Evolutionary conservation across 2,797 vertebrate genomes (phyloP).

Genomic region (Melanotaenia trifasciata): DNA sequence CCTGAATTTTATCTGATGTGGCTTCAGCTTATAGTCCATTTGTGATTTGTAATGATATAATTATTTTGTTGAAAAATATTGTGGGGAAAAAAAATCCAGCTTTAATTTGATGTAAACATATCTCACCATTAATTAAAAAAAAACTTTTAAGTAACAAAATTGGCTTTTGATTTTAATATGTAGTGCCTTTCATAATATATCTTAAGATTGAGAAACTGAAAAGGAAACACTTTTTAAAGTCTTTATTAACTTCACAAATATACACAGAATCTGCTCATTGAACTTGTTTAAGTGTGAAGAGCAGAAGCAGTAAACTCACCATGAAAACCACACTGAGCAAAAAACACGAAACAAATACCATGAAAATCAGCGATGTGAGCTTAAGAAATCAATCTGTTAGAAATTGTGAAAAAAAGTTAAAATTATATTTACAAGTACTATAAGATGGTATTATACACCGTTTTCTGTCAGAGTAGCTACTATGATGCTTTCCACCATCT

Average conservation of each 20-base stretch:
- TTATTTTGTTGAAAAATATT: conserved; percentile 19
- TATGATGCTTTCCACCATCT: conserved; percentile 26
- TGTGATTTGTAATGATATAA: conserved; percentile 23
- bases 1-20: conserved; percentile 8
- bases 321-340: not conserved
- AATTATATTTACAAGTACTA: not conserved
- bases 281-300: conserved; percentile 8
- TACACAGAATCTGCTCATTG: conserved; percentile 18
- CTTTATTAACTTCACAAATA: conserved; percentile 51
- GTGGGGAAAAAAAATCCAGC: conserved; percentile 7
- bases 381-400: not conserved
- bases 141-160: conserved; percentile 18
- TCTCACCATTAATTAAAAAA: conserved; percentile 20
- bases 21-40: conserved; percentile 13
- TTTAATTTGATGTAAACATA: conserved; percentile 17
- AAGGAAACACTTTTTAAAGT: not conserved
- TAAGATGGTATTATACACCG: not conserved
- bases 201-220: not conserved
- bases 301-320: conserved; percentile 3
- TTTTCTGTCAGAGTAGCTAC: conserved; percentile 28
- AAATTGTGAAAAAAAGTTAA: conserved; percentile 3
- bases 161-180: conserved; percentile 13
- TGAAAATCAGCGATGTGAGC: not conserved
- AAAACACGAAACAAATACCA: conserved; percentile 4
- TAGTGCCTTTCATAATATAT: not conserved